Percentiles rank a stretch among this genome's conserved stretches.
phyloP scores from a whole-genome alignment of 2,888 invertebrate species.

The Odontocolon sp. region DNA sequence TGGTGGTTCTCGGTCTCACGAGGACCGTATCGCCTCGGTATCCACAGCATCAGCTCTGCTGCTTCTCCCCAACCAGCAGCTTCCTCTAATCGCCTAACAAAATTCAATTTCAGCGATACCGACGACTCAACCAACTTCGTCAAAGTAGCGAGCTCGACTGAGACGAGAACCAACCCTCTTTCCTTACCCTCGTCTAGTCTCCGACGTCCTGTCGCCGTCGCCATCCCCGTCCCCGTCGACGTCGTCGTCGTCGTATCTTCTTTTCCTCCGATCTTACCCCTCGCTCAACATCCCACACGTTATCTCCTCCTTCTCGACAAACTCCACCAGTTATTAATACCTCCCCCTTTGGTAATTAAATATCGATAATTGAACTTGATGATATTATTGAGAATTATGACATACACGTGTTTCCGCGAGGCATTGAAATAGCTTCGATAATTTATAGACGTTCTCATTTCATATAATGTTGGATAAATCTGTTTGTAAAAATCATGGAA shows the following conservation, averaged over 20 bases:
- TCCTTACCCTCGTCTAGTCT: slow-evolving; percentile 1
- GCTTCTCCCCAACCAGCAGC: slow-evolving; percentile 14
- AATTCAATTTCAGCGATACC: slow-evolving; percentile 59
- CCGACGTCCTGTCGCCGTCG: not conserved
- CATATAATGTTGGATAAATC: too few relatives aligned
- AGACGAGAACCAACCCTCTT: slow-evolving; percentile 22
- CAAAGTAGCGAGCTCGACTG: slow-evolving; percentile 43
- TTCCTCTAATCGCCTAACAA: slow-evolving; percentile 58
- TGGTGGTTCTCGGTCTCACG: not conserved
- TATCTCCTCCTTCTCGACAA: not conserved
- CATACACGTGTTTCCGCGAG: not conserved
- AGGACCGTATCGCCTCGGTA: not conserved
- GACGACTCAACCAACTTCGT: slow-evolving; percentile 49
- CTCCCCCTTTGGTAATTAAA: not conserved
- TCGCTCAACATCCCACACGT: too few relatives aligned
- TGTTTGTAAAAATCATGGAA: not conserved
- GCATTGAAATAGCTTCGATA: slow-evolving; percentile 3
- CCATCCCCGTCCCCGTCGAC: slow-evolving; percentile 17
- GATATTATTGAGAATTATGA: not conserved
- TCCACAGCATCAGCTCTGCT: not conserved
- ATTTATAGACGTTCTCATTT: too few relatives aligned
- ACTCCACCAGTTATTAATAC: not conserved
- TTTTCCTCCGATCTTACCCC: too few relatives aligned
- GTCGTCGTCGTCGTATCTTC: slow-evolving; percentile 1
- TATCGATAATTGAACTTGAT: not conserved